phyloP scores from a whole-genome alignment of 2,113 vertebrate species.

The Paracanthobrama guichenoti region DNA sequence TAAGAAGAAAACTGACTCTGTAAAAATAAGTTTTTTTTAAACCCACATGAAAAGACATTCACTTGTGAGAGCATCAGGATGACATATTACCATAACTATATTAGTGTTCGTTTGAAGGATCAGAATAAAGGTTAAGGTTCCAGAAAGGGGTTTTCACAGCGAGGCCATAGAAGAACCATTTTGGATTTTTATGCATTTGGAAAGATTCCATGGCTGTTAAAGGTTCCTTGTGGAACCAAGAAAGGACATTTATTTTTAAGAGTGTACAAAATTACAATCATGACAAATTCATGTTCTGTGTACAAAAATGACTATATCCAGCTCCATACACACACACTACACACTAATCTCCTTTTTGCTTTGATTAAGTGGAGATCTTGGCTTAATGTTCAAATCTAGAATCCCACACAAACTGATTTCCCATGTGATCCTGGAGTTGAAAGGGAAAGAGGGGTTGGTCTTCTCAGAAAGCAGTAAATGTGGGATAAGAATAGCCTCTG shows the following conservation, averaged over 20 bases:
- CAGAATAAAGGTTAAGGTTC: not conserved
- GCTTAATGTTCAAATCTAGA: slow-evolving; percentile 40
- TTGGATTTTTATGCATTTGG: not conserved
- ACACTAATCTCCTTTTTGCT: not conserved
- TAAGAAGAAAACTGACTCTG: slow-evolving; percentile 52
- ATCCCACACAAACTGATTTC: slow-evolving; percentile 58
- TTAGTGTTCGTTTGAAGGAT: slow-evolving; percentile 51
- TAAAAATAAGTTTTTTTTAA: slow-evolving; percentile 53
- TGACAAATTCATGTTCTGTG: not conserved
- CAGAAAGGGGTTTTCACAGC: not conserved
- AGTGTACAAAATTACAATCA: not conserved
- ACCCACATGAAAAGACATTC: not conserved
- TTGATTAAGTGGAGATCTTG: not conserved
- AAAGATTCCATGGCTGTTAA: not conserved
- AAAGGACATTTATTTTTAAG: not conserved
- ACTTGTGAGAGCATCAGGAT: not conserved
- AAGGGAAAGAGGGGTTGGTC: not conserved
- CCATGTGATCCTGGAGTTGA: slow-evolving; percentile 46
- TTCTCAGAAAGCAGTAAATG: not conserved
- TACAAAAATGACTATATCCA: not conserved
- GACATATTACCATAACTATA: slow-evolving; percentile 39
- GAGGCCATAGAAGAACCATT: not conserved
- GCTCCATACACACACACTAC: not conserved
- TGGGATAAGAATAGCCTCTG: slow-evolving; percentile 33
- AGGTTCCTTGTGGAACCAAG: not conserved